Base-by-base conservation (phyloP, 2,888 invertebrate species). In the Ectropis crepuscularia region DNA sequence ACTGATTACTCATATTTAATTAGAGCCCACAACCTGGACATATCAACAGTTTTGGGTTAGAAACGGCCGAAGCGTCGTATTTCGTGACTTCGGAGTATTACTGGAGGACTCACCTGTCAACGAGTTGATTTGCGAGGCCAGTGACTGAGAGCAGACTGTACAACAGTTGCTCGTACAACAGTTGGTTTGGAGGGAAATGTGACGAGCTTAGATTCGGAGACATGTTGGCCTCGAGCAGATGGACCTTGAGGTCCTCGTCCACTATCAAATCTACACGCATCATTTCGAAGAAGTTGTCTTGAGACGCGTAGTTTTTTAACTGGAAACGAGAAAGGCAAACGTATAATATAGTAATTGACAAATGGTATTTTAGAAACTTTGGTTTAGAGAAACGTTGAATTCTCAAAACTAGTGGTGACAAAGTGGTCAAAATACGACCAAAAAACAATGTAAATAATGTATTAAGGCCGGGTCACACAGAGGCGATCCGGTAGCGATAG, bases 191-290 rank as follows among this genome's bases (percentile, higher is more conserved):
- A n/a, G 96, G 95, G 83, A 96, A 99, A 87, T 99, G 98, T 0
- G 96, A 96, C 0, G 99, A 98, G 0, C 98, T 98, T 63, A 99
- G 93, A 92, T 99, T 99, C 0, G 99, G 99, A 10, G 98, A 98
- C 99, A 99, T 99, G 81, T 99, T 99, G 0, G 98, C 99, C 92
- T 99, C 99, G 95, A 99, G 96, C 6, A 98, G 92, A 78, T 95
- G 96, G 0, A 99, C 97, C 53, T 96, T 96, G 0, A 99, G 84
- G 58, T 98, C 92, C 71, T 97, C 96, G 82, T 99, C 98, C 2
- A 99, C 91, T 0, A 98, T 96, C 81, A 99, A 96, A 86, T 99
- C 99, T 81, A 99, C 97, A 39, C 99, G 95, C 89, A 98, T 96
- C 93, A 99, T 93, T 88, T 99, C 99, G 87, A 99, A 99, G 86